Evolutionary conservation across 1,140 invertebrate species (phyloP), one percentile per base, ranked within the genome.

Genomic region (Matsumurasca onukii): DNA sequence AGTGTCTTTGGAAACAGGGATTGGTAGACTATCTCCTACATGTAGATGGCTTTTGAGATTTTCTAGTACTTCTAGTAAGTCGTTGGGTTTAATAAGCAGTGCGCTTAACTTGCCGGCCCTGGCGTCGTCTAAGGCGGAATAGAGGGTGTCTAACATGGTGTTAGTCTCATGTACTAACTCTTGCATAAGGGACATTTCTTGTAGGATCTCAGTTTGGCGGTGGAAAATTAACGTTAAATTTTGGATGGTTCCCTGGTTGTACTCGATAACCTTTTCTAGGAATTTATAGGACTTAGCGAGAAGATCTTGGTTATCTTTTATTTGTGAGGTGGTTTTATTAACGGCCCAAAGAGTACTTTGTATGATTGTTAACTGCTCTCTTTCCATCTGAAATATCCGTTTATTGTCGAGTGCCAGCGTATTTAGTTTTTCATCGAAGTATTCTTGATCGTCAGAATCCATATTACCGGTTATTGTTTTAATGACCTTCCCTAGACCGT

Each of bases 281-380:
- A 13, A 55, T 20, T 55, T 55, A 55, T n/a, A 55, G 5, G 51
- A 9, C 24, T 55, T 55, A 13, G 51, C 5, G 5, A 55, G 9
- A n/a, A 20, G 9, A 20, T 55, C 51, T 55, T 55, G 51, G 24
- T 55, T 55, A 12, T 55, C 51, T 20, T 55, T 12, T 22, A 55
- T 55, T 55, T 55, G 12, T 24, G 24, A 5, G 24, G 51, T 55
- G 5, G 51, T 55, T 55, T 55, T 55, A 55, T 55, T 55, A n/a
- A 55, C 24, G 20, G 51, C 51, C 51, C 51, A 55, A 12, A 55
- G 24, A 9, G 51, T 55, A 24, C 20, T 55, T 20, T 55, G 51
- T 12, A 55, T 55, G 9, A 55, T 55, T 9, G 51, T 55, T 24
- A 55, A 55, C 20, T 55, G 51, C 12, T 55, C 51, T 55, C 24